Evolutionary conservation across 30 jellyfish, hydroid and myxozoan species (phyloP).

Genomic region (Clytia hemisphaerica): DNA sequence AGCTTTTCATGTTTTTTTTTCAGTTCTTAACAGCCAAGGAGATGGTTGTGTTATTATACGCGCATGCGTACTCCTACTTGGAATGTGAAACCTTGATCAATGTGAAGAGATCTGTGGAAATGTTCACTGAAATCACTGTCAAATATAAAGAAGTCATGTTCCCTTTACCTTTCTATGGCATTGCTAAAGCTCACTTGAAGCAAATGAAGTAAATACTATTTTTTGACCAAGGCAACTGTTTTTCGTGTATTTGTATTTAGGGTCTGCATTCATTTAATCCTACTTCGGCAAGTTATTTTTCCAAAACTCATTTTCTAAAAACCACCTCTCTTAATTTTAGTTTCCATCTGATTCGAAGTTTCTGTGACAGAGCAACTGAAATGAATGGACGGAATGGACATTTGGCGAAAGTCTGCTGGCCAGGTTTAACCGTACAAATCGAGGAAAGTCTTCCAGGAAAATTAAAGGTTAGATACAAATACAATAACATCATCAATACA

Average conservation of each 20-base stretch:
- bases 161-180: conserved; percentile 52
- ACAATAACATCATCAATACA: too few species aligned
- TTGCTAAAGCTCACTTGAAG: conserved; percentile 39
- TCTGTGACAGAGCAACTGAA: too few species aligned
- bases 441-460: conserved; percentile 64
- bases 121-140: conserved; percentile 25
- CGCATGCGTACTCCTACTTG: background rate
- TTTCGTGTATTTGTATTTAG: too few species aligned
- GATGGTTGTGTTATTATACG: background rate
- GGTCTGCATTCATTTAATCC: too few species aligned
- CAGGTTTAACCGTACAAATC: conserved; percentile 56
- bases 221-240: too few species aligned
- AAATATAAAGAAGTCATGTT: conserved; percentile 39
- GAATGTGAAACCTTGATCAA: background rate
- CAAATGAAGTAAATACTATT: conserved; percentile 40
- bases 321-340: too few species aligned
- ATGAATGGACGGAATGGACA: conserved; percentile 7
- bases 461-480: conserved; percentile 61
- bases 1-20: too few species aligned
- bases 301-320: too few species aligned
- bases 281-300: too few species aligned
- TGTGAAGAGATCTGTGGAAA: conserved; percentile 14
- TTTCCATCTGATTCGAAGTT: too few species aligned
- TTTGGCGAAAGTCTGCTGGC: conserved; percentile 47
- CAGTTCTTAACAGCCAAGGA: too few species aligned